A percentile compares a stretch with the other conserved stretches of the same genome.
Evolutionary conservation across 2,113 vertebrate species (phyloP).

Genomic region (Oceanodroma tethys): DNA sequence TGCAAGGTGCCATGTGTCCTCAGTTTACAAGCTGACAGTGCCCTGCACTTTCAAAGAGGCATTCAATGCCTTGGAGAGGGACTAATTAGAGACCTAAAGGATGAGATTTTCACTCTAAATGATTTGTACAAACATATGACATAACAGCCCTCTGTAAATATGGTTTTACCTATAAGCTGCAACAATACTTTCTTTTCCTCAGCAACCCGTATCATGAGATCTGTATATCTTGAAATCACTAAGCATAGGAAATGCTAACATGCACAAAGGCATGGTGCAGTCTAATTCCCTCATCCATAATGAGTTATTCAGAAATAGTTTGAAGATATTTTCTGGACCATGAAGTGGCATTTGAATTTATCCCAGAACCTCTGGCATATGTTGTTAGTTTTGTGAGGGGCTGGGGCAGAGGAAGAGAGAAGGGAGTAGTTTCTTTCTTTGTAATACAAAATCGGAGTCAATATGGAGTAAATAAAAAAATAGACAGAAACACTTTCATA

Average conservation of each 20-base stretch:
- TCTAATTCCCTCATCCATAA: background rate
- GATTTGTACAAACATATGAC: background rate
- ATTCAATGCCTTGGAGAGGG: background rate
- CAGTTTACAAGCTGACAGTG: background rate
- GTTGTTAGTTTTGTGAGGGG: background rate
- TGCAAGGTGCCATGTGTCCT: background rate
- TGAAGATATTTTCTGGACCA: background rate
- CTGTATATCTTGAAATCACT: background rate
- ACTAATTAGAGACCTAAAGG: background rate
- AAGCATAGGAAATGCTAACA: background rate
- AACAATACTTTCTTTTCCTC: background rate
- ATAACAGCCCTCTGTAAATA: background rate
- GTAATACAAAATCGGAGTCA: background rate
- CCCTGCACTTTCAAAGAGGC: background rate
- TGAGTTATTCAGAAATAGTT: background rate
- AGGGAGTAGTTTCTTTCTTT: background rate
- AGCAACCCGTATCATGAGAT: accelerated
- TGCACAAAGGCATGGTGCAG: background rate
- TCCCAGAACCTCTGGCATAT: background rate
- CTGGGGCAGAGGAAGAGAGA: background rate
- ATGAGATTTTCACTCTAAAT: background rate
- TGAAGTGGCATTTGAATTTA: background rate
- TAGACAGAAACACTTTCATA: background rate
- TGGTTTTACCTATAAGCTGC: background rate
- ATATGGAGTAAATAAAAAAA: background rate